phyloP scores from a whole-genome alignment of 1,140 invertebrate species.

The Drosophila oshimai region DNA sequence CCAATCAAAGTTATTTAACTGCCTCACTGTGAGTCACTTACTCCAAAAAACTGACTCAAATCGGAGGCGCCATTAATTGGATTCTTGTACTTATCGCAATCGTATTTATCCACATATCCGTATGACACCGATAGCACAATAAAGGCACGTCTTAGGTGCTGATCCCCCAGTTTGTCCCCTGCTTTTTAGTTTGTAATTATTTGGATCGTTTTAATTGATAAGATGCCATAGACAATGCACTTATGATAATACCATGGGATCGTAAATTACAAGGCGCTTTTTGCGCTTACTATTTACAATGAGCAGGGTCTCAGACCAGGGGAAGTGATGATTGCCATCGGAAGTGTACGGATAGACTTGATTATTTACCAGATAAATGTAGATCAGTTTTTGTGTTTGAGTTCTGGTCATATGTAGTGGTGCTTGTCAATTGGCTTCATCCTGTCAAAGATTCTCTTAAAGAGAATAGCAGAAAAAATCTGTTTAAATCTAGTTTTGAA shows the following conservation, averaged over 20 bases:
- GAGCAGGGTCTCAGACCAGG: constrained; percentile 4
- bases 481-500: background rate
- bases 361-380: constrained; percentile 5
- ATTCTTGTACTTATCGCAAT: constrained; percentile 19
- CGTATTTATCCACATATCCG: background rate
- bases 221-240: constrained; percentile 32
- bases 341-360: constrained; percentile 2
- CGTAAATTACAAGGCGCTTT: constrained; percentile 18
- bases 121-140: background rate
- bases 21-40: background rate
- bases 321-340: constrained; percentile 25
- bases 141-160: constrained; percentile 19
- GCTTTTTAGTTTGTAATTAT: constrained; percentile 29
- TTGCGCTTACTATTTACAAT: constrained; percentile 21
- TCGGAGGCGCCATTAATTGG: constrained; percentile 11
- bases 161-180: constrained; percentile 25
- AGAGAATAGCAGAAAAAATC: background rate
- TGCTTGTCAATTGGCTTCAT: constrained; percentile 29
- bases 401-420: background rate
- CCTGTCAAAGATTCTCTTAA: constrained; percentile 4
- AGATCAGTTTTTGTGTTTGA: constrained; percentile 8
- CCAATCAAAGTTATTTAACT: constrained; percentile 6
- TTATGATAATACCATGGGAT: constrained; percentile 23
- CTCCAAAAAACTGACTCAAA: background rate
- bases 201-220: constrained; percentile 35